Evolutionary conservation across 2,888 invertebrate genomes (phyloP), one percentile per base, ranked within the genome.

Genomic region (Ectemnius lituratus): DNA sequence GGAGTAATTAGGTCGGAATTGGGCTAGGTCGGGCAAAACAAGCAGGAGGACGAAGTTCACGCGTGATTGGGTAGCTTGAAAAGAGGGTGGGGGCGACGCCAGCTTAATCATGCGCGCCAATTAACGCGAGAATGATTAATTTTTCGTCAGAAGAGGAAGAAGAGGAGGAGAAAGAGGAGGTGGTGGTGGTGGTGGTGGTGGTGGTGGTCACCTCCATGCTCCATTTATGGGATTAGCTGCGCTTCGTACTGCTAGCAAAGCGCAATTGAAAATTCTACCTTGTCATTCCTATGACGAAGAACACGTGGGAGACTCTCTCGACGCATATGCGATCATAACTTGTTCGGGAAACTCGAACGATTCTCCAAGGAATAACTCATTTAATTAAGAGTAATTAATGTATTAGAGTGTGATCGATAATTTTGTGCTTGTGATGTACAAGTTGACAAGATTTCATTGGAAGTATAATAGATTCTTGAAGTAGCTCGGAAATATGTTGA

Each of bases 241-340:
- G 87, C 84, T 87, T 84, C 84, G 79, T 85, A 83, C 77, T 80
- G 62, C 62, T 76, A 70, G 79, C 78, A 77, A 82, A 81, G 80
- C 78, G 82, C 83, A 86, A 87, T 87, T 87, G 85, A 87, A 86
- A 87, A 84, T 86, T 87, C 74, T 77, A 83, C 87, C 79, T 77
- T 83, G 87, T 87, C 87, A 87, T 72, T 87, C 80, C 62, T 81
- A 87, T 86, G 87, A 87, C 84, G 82, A 78, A 76, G 72, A 37
- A 79, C 80, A 78, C 82, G 84, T 82, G 82, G 85, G 84, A 78
- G 84, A 37, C 23, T 23, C 23, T 23, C 69, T 63, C 64, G 68
- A 81, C 81, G 80, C 70, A 64, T 65, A 59, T 63, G 37, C 69
- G 80, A 85, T 83, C 84, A 80, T 73, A 67, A 67, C 83, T 80